phyloP scores from a whole-genome alignment of 2,113 vertebrate species.

The Cnemophilus loriae region DNA sequence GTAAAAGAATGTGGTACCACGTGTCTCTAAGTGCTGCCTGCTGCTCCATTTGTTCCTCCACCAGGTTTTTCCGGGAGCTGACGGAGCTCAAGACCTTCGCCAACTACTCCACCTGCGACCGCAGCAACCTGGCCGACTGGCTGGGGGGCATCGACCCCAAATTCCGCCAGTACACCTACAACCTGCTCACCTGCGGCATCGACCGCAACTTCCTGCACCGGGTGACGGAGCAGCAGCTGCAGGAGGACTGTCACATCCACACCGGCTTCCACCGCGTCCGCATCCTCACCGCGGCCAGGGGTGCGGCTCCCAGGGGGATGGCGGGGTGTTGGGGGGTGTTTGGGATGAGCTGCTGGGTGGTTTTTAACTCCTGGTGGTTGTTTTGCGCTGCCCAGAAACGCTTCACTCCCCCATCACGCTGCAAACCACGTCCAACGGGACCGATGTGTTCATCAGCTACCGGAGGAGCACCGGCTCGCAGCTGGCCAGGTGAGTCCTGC shows the following conservation, averaged over 20 bases:
- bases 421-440: constrained; percentile 73
- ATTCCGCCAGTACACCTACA: constrained; percentile 95
- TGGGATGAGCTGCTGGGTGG: background rate
- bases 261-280: constrained; percentile 87
- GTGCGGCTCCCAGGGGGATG: background rate
- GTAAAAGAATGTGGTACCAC: accelerated
- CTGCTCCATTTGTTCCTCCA: background rate
- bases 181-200: constrained; percentile 86
- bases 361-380: background rate
- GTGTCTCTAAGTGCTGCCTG: background rate
- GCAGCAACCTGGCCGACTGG: constrained; percentile 94
- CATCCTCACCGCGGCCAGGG: constrained; percentile 78
- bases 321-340: accelerated
- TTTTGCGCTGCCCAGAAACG: constrained; percentile 57
- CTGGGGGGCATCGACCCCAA: constrained; percentile 84
- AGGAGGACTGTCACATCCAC: constrained; percentile 82
- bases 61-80: constrained; percentile 90
- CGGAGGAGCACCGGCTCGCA: constrained; percentile 90
- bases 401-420: constrained; percentile 73
- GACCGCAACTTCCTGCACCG: constrained; percentile 80
- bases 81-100: constrained; percentile 91
- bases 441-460: constrained; percentile 98
- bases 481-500: constrained; percentile 85
- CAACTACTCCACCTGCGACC: constrained; percentile 93
- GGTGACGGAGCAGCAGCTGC: constrained; percentile 90